Evolutionary conservation across 2,113 vertebrate species (phyloP).

Genomic region (Xenopus laevis): DNA sequence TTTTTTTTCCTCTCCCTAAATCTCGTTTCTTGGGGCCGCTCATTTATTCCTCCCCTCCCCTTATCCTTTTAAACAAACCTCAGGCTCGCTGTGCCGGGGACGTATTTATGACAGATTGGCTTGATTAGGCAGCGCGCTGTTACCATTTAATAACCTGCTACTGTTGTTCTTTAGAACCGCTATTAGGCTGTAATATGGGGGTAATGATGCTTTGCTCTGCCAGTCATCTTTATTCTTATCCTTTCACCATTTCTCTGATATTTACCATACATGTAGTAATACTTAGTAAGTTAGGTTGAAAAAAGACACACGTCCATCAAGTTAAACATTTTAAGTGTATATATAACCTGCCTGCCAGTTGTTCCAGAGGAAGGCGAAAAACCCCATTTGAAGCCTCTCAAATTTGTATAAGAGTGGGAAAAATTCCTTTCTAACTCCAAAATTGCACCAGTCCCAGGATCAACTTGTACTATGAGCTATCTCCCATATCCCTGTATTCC

Average conservation of each 20-base stretch:
- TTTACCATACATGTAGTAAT: no score
- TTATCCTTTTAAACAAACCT: conserved; percentile 68
- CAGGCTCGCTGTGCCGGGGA: conserved; percentile 52
- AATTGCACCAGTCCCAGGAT: no score
- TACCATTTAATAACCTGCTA: conserved; percentile 13
- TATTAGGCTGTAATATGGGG: conserved; percentile 44
- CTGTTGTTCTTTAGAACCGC: conserved; percentile 24
- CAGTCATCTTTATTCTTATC: conserved; percentile 17
- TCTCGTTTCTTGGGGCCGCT: conserved; percentile 64
- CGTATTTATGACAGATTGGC: conserved; percentile 38
- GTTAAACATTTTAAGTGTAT: no score
- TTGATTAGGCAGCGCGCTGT: conserved; percentile 26
- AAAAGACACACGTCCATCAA: no score
- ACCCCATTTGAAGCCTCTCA: no score
- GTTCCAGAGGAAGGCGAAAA: no score
- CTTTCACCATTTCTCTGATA: conserved; percentile 17
- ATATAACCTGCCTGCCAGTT: no score
- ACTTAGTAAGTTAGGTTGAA: no score
- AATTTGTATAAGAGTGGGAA: no score
- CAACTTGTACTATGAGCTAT: no score
- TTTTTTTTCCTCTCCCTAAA: conserved; percentile 70
- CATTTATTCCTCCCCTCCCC: conserved; percentile 59
- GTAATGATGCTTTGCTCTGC: conserved; percentile 45
- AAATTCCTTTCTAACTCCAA: no score
- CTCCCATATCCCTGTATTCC: no score